Evolutionary conservation across 2,888 invertebrate genomes (phyloP).

Genomic region (Xylocampa areola): DNA sequence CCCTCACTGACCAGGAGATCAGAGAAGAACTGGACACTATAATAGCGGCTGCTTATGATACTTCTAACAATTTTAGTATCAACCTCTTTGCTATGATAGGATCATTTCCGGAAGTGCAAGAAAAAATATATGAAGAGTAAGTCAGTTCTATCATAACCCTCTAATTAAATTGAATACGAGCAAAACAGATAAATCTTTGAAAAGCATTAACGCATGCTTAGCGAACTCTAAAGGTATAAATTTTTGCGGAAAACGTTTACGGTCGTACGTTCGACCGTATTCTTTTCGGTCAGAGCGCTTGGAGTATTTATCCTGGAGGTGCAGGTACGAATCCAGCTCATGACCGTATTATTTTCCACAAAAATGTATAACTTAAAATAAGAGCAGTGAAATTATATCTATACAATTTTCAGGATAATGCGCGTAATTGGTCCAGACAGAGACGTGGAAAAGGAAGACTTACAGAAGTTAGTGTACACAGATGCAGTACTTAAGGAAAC

Average conservation of each 20-base stretch:
- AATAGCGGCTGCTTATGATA: slow-evolving; percentile 42
- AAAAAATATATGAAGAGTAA: slow-evolving; percentile 63
- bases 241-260: too few species aligned
- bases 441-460: slow-evolving; percentile 59
- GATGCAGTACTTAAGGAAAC: slow-evolving; percentile 66
- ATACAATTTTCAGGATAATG: slow-evolving; percentile 42
- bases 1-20: slow-evolving; percentile 47
- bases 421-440: slow-evolving; percentile 49
- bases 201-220: too few species aligned
- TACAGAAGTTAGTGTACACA: slow-evolving; percentile 60
- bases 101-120: slow-evolving; percentile 69
- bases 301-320: too few species aligned
- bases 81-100: slow-evolving; percentile 43
- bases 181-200: too few species aligned
- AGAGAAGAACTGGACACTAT: slow-evolving; percentile 61
- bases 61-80: slow-evolving; percentile 20
- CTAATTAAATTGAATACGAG: too few species aligned
- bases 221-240: too few species aligned
- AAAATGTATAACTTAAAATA: too few species aligned
- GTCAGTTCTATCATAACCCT: too few species aligned
- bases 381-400: background rate
- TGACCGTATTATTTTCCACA: too few species aligned
- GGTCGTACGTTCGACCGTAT: too few species aligned
- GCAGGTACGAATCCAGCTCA: too few species aligned
- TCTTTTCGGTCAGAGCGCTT: too few species aligned